Percentiles rank a stretch among this genome's conserved stretches.
Conservation (phyloP, 2,888 invertebrate species). For the Cerastoderma edule region DNA sequence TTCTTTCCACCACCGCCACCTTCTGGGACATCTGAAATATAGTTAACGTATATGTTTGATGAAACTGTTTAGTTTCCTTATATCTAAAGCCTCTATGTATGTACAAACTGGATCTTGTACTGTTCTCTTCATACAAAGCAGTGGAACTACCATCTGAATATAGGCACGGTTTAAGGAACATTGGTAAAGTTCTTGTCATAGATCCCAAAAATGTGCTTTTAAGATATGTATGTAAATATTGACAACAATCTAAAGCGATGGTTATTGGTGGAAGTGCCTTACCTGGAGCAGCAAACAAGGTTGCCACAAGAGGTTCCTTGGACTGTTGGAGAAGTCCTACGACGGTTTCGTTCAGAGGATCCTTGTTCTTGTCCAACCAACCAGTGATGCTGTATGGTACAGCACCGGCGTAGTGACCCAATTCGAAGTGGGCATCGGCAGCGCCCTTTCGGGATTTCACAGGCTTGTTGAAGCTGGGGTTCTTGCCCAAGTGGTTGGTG, state of each 20-base stretch:
- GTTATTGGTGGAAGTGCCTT: too few species aligned
- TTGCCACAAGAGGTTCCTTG: slow-evolving; percentile 79
- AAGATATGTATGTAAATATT: too few species aligned
- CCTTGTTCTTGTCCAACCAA: slow-evolving; percentile 99
- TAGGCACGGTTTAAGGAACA: too few species aligned
- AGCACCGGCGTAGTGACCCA: slow-evolving; percentile 99
- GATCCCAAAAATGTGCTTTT: too few species aligned
- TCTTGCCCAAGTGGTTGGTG: slow-evolving; percentile 99
- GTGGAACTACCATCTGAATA: too few species aligned
- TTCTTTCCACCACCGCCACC: slow-evolving; percentile 87
- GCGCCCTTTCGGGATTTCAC: slow-evolving; percentile 95
- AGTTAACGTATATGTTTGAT: background rate
- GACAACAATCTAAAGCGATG: too few species aligned
- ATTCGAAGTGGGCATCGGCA: slow-evolving; percentile 98
- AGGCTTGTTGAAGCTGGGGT: slow-evolving; percentile 82
- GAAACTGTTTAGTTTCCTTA: too few species aligned
- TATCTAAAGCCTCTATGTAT: too few species aligned
- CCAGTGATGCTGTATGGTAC: slow-evolving; percentile 99
- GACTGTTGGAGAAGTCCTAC: slow-evolving; percentile 97
- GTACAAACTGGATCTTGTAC: too few species aligned
- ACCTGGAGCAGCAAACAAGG: slow-evolving; percentile 85
- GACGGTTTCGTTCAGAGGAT: slow-evolving; percentile 99
- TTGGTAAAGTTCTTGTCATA: too few species aligned
- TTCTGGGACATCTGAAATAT: background rate
- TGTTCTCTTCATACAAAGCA: too few species aligned